These are phyloP conservation scores for Eumaeus atala DNA, from an alignment of 1,140 invertebrate species.

Conservation along the genomic window DNA sequence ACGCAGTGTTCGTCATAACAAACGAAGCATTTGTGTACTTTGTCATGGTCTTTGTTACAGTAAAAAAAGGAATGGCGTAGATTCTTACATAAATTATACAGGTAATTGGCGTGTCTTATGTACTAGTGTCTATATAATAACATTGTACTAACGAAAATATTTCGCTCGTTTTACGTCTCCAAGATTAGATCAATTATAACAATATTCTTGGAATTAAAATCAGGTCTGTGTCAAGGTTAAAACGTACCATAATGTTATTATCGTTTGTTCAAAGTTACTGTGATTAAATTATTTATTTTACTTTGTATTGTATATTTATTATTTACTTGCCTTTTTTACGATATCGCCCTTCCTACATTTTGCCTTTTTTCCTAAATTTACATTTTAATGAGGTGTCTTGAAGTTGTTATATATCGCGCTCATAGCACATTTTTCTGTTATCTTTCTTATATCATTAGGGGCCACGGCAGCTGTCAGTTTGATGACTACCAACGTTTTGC, in stretches of 20 bases:
- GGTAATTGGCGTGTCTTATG: conserved; percentile 3
- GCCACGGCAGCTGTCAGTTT: too few relatives aligned
- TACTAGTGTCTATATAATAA: not conserved
- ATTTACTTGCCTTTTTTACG: not conserved
- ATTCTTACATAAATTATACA: not conserved
- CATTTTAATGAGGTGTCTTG: too few relatives aligned
- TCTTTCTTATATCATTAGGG: too few relatives aligned
- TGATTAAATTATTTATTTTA: not conserved
- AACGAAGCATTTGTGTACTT: conserved; percentile 7
- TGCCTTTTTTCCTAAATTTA: not conserved
- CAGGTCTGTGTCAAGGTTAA: conserved; percentile 7
- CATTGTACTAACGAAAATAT: conserved; percentile 2
- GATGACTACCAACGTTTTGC: too few relatives aligned
- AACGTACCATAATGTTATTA: not conserved
- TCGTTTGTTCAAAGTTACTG: not conserved
- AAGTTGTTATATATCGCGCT: too few relatives aligned
- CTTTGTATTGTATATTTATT: not conserved
- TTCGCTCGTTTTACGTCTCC: not conserved
- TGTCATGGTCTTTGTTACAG: conserved; percentile 1
- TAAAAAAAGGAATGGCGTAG: not conserved
- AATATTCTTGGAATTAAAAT: not conserved
- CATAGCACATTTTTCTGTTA: too few relatives aligned
- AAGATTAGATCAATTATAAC: conserved; percentile 3
- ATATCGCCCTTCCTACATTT: not conserved
- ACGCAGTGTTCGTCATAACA: not conserved